Evolutionary conservation across 2,113 vertebrate species (phyloP).

Genomic region (Tyto alba): DNA sequence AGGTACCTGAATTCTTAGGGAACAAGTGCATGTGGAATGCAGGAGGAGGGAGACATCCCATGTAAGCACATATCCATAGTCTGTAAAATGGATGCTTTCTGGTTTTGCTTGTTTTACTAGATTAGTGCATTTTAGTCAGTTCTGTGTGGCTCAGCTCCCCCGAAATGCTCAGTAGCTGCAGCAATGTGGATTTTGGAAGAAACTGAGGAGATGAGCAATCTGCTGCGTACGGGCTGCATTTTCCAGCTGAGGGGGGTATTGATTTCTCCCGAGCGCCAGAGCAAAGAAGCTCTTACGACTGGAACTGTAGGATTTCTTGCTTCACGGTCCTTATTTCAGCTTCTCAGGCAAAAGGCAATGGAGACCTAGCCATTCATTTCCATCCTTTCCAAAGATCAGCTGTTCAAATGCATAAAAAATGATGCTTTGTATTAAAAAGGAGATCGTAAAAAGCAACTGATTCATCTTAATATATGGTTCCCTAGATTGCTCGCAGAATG

Average conservation of each 20-base stretch:
- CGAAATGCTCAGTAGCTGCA: accelerated
- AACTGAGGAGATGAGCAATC: not conserved
- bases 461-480: accelerated
- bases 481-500: not conserved
- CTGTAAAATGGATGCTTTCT: too few species aligned
- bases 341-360: not conserved
- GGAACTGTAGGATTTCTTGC: not conserved
- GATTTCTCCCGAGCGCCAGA: not conserved
- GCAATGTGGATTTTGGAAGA: not conserved
- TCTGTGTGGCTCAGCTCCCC: not conserved
- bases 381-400: not conserved
- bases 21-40: accelerated
- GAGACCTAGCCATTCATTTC: not conserved
- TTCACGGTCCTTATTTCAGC: not conserved
- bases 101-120: not conserved
- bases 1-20: not conserved
- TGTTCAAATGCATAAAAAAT: accelerated
- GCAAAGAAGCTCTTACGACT: not conserved
- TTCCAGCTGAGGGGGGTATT: not conserved
- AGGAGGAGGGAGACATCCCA: not conserved
- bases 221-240: not conserved
- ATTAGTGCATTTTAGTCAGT: accelerated
- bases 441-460: not conserved
- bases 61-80: accelerated
- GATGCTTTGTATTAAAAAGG: not conserved